phyloP scores from a whole-genome alignment of 2,888 invertebrate genomes.

The Machimus atricapillus region DNA sequence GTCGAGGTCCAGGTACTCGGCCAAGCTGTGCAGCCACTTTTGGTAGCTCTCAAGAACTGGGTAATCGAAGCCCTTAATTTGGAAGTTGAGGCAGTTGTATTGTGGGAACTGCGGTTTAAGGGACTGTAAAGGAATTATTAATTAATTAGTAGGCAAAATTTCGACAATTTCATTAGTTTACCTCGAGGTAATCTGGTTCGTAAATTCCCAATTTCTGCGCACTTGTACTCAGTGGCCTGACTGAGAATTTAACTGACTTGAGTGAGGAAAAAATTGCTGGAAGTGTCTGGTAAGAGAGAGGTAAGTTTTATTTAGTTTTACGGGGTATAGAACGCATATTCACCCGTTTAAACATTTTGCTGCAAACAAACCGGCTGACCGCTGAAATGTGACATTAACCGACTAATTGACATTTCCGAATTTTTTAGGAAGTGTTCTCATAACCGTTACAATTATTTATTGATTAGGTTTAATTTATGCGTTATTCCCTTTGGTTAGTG shows the following conservation, averaged over 20 bases:
- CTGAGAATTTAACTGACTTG: neutral
- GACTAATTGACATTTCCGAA: neutral
- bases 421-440: neutral
- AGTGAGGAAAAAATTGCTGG: neutral
- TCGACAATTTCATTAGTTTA: slow-evolving; percentile 57
- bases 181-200: slow-evolving; percentile 79
- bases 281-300: neutral
- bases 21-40: slow-evolving; percentile 75
- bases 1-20: slow-evolving; percentile 76
- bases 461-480: too few species aligned
- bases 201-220: slow-evolving; percentile 61
- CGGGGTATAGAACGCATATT: neutral
- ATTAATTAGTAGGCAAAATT: neutral
- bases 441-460: too few species aligned
- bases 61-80: slow-evolving; percentile 84
- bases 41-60: slow-evolving; percentile 82
- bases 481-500: too few species aligned
- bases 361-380: neutral
- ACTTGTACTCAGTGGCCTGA: neutral
- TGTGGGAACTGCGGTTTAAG: slow-evolving; percentile 71
- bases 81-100: slow-evolving; percentile 78
- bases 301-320: neutral
- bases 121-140: slow-evolving; percentile 51
- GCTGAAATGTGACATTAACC: neutral
- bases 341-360: neutral